Conservation (phyloP, 2,888 invertebrate species). For the Plebejus melissa region DNA sequence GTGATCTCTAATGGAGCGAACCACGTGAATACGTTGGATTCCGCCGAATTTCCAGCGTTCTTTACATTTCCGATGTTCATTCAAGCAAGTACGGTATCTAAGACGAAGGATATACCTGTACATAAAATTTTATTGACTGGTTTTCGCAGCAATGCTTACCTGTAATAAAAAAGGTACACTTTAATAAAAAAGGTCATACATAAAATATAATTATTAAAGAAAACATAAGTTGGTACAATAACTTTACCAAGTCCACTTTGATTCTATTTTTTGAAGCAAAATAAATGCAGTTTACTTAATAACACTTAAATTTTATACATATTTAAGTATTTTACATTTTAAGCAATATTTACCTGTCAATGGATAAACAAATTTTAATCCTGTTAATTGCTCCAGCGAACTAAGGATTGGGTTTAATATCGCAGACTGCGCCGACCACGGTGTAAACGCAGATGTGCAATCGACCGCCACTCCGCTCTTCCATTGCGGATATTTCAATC, state of each 20-base stretch:
- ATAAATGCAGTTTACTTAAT: no score
- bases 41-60: not conserved
- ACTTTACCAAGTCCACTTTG: no score
- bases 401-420: constrained; percentile 12
- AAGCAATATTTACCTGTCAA: no score
- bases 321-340: no score
- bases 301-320: no score
- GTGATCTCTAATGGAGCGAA: constrained; percentile 37
- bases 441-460: constrained; percentile 29
- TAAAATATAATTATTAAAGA: no score
- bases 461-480: constrained; percentile 23
- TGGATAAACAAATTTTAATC: not conserved
- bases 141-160: no score
- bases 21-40: constrained; percentile 34
- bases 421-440: constrained; percentile 15
- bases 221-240: no score
- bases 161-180: no score
- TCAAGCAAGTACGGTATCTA: not conserved
- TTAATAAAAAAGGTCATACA: no score
- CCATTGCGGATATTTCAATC: constrained; percentile 28
- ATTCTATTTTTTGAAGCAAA: no score
- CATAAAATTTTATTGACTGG: no score
- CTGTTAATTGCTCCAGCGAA: not conserved
- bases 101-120: not conserved
- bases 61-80: constrained; percentile 10